Base-by-base conservation (phyloP, 1,140 invertebrate genomes). In the Cotesia typhae region DNA sequence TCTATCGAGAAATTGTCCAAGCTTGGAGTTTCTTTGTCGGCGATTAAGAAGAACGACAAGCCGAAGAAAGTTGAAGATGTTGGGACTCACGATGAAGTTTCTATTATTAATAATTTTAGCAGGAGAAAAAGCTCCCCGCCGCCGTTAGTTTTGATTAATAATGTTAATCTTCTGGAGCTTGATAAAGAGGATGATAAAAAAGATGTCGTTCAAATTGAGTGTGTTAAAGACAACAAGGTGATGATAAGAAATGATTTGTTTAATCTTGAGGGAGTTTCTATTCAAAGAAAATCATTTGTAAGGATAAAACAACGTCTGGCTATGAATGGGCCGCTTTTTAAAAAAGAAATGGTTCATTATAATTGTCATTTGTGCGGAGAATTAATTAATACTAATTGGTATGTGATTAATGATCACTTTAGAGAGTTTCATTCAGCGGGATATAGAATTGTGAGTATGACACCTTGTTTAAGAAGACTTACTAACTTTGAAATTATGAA, bases 301-400 rank as follows among this genome's bases (percentile, higher is more conserved):
- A 38, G 20, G 6, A 20, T 6, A 17, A 5, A 2, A 66, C 14
- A 1, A 0, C 6, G 41, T 1, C 28, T 61, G 2, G 83, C 84
- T 5, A 14, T 86, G 1, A 82, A 81, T 66, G 77, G 78, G 12
- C 77, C 81, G 5, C 63, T 74, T 17, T 55, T 70, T 2, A 47
- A 74, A 1, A 64, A 73, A 9, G 28, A 59, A 5, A 52, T 47
- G 2, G 52, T 81, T 7, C 71, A 83, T 69, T 85, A 82, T 12
- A 76, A 79, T n/a, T 87, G 85, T 37, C 83, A 85, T 57, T 63
- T 84, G 1, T 87, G 85, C 37, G 77, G 78, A 0, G 82, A 85
- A 35, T 28, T 77, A 4, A 83, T 87, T 20, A 83, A 82, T 36
- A 84, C 84, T 4, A 79, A 79, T 1, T 82, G 76, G 77, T 75